Conservation (phyloP, 2,797 vertebrate genomes). For the Onychomys torridus region DNA sequence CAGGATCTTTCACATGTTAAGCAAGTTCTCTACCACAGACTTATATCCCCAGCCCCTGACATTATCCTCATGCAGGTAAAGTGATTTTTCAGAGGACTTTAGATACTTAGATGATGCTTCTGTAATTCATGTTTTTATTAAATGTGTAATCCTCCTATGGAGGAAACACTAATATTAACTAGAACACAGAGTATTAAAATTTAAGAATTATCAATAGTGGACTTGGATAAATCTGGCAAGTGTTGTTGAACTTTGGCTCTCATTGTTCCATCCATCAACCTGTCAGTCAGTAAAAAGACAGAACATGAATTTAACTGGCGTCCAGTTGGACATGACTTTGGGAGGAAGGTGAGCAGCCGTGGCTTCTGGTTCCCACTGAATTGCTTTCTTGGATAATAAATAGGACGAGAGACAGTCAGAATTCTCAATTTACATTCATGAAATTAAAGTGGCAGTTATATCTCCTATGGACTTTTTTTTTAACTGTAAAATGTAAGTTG, state of each 20-base stretch:
- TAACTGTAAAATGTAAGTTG: not conserved
- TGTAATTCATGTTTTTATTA: not conserved
- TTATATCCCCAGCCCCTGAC: not conserved
- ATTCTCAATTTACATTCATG: not conserved
- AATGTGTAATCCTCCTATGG: not conserved
- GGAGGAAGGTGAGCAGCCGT: not conserved
- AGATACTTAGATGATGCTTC: not conserved
- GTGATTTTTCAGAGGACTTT: not conserved
- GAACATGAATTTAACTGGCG: not conserved
- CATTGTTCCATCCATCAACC: not conserved
- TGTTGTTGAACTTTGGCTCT: not conserved
- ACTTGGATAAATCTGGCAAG: slow-evolving; percentile 12
- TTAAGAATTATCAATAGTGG: not conserved
- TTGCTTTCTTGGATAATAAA: not conserved
- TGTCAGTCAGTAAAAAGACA: not conserved
- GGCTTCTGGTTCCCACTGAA: not conserved
- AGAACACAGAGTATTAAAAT: not conserved
- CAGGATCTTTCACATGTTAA: not conserved
- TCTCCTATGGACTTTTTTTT: not conserved
- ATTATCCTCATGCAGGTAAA: not conserved
- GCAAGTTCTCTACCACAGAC: not conserved
- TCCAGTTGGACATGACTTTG: not conserved
- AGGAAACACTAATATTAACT: not conserved
- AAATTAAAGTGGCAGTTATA: not conserved
- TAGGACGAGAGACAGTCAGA: not conserved